Conservation (phyloP, 2,888 invertebrate species). For the Conomelus anceps region DNA sequence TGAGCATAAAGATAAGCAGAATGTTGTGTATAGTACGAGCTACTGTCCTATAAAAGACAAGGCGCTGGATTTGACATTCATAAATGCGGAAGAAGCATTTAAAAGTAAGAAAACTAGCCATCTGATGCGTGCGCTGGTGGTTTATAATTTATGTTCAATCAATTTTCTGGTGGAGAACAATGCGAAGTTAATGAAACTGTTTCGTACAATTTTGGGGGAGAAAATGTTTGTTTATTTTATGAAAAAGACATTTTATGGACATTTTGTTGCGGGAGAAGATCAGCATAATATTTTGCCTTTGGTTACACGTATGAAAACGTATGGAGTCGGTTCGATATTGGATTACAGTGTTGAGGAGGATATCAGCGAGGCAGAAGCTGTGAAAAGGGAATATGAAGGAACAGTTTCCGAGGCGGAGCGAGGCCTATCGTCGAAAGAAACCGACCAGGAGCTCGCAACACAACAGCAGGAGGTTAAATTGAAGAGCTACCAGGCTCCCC, state of each 20-base stretch:
- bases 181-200: constrained; percentile 78
- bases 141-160: constrained; percentile 84
- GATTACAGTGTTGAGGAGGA: constrained; percentile 99
- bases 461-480: constrained; percentile 52
- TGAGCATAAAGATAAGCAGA: not conserved
- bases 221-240: constrained; percentile 73
- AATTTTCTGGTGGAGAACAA: constrained; percentile 86
- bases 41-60: constrained; percentile 44
- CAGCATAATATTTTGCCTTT: constrained; percentile 77
- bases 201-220: constrained; percentile 69
- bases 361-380: constrained; percentile 83
- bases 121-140: constrained; percentile 80
- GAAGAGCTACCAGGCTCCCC: constrained; percentile 82
- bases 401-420: constrained; percentile 38
- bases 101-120: constrained; percentile 92
- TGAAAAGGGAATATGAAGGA: constrained; percentile 89
- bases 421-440: not conserved
- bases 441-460: constrained; percentile 42
- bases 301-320: constrained; percentile 76
- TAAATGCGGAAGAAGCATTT: constrained; percentile 83
- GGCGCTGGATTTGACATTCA: constrained; percentile 76
- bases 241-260: constrained; percentile 95
- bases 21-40: not conserved
- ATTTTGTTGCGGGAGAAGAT: constrained; percentile 97
- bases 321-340: constrained; percentile 98